Conservation (phyloP, 2,888 invertebrate species). For the Phaonia tiefii region DNA sequence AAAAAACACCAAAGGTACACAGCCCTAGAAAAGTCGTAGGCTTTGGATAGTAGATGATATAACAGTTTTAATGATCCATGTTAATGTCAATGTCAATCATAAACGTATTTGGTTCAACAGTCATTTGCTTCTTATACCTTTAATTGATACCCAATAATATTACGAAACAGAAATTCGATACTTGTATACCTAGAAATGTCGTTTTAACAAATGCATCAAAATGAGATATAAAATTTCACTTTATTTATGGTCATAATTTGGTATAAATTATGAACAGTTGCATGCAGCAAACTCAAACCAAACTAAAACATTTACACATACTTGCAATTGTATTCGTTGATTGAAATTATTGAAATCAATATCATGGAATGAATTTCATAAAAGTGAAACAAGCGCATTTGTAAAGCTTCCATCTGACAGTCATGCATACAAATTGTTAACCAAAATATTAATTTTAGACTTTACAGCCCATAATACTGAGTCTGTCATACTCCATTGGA, state of each 20-base stretch:
- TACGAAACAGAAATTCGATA: too few species aligned
- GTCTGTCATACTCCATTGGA: conserved; percentile 11
- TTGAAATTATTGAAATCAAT: conserved; percentile 61
- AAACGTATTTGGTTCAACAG: too few species aligned
- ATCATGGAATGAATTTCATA: conserved; percentile 51
- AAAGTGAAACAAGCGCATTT: conserved; percentile 56
- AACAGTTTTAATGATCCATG: too few species aligned
- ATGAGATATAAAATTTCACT: conserved; percentile 44
- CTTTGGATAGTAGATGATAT: too few species aligned
- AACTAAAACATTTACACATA: neutral
- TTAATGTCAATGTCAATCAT: too few species aligned
- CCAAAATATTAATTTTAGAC: conserved; percentile 4
- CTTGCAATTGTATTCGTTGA: conserved; percentile 34
- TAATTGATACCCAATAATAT: too few species aligned
- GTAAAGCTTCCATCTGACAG: conserved; percentile 53
- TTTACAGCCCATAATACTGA: conserved; percentile 25
- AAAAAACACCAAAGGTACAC: too few species aligned
- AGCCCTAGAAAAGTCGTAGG: too few species aligned
- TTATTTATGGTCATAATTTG: conserved; percentile 51
- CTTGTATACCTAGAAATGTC: too few species aligned
- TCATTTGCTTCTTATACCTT: too few species aligned
- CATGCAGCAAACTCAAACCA: too few species aligned
- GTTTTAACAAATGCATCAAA: conserved; percentile 50
- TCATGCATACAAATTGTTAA: neutral
- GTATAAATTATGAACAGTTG: conserved; percentile 45